Evolutionary conservation across 2,888 invertebrate species (phyloP), one percentile per base, ranked within the genome.

Genomic region (Anthrax anthrax): DNA sequence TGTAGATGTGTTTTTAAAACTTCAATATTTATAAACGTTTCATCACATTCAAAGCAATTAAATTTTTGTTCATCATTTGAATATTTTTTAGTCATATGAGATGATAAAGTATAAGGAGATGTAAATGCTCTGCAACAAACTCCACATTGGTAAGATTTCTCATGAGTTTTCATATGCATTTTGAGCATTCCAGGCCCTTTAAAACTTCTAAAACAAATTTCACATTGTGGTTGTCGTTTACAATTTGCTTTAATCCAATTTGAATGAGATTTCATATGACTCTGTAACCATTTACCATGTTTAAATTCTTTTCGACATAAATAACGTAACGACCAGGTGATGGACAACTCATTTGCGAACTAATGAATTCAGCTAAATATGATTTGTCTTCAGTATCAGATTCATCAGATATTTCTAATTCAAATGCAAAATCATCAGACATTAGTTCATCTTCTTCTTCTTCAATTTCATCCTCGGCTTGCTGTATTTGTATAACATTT

Each of bases 161-260:
- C 74, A 61, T 78, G 77, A 0, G 77, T 78, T 12, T 77, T 73
- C 77, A 78, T 77, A 57, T 78, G 78, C 76, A 78, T 77, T 55
- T 76, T 75, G 32, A 78, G 59, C 78, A 78, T 78, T 16, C 78
- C 78, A 1, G 77, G 78, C 9, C 78, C 78, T 70, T 77, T 77
- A 54, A 78, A 78, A 50, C 75, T 74, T 60, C 77, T 70, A 36
- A 73, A 68, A 51, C 78, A 78, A 39, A 78, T 72, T 16, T 70
- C 69, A 56, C 78, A 78, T 63, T 73, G 74, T 2, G 77, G 78
- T 18, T 76, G 77, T 56, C 77, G 77, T 65, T 78, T 78, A 60
- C 78, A 78, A 52, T 78, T 78, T 1, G 78, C 78, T 55, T 72
- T 73, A 53, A 78, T 77, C 78, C 78, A 78, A 62, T 78, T 78